Conservation (phyloP, 2,888 invertebrate genomes). For the Melanostoma mellinum region DNA sequence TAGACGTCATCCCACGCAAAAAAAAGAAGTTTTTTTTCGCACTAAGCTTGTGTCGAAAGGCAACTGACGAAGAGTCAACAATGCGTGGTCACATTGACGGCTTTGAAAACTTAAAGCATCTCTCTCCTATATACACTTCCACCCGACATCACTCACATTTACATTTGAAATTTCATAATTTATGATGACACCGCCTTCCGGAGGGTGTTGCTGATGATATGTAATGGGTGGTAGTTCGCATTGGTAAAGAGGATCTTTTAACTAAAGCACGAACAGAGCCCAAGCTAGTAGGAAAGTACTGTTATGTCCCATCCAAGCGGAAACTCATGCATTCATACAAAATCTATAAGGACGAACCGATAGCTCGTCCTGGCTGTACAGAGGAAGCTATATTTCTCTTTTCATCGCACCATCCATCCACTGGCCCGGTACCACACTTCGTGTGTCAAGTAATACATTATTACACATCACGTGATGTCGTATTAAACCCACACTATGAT, state of each 20-base stretch:
- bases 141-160: constrained; percentile 51
- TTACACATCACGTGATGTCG: constrained; percentile 68
- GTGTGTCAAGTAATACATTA: constrained; percentile 68
- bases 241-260: constrained; percentile 24
- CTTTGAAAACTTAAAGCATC: constrained; percentile 26
- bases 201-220: constrained; percentile 17
- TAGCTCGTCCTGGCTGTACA: constrained; percentile 38
- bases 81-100: constrained; percentile 52
- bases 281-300: constrained; percentile 10
- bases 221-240: neutral
- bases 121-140: neutral
- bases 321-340: constrained; percentile 62
- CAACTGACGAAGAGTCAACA: constrained; percentile 21
- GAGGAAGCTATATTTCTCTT: constrained; percentile 64
- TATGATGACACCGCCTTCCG: constrained; percentile 52
- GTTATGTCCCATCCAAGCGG: constrained; percentile 44
- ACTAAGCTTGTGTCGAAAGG: constrained; percentile 17
- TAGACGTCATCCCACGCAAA: neutral
- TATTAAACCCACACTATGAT: constrained; percentile 61
- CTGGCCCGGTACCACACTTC: constrained; percentile 24
- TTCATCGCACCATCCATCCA: constrained; percentile 66
- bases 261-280: constrained; percentile 26
- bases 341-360: constrained; percentile 65
- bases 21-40: constrained; percentile 12
- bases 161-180: constrained; percentile 64